Evolutionary conservation across 2,113 vertebrate species (phyloP).

Genomic region (Tiliqua scincoides): DNA sequence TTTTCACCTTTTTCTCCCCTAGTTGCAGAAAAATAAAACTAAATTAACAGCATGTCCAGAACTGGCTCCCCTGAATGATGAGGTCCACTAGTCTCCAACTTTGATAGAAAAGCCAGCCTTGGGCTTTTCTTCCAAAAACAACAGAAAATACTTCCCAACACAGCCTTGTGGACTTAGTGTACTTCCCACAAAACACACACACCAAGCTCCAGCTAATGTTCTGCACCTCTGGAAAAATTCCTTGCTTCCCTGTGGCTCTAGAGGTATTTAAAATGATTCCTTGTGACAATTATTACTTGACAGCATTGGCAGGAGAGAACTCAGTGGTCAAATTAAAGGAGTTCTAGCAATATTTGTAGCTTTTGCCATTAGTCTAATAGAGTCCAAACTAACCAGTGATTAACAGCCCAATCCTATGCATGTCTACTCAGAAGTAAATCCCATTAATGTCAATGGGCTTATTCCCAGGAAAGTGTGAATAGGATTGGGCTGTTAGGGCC

Average conservation of each 20-base stretch:
- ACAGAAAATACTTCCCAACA: constrained; percentile 56
- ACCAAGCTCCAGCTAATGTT: constrained; percentile 56
- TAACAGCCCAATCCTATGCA: neutral
- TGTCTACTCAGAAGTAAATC: no score
- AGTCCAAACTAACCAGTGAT: neutral
- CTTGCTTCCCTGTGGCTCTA: constrained; percentile 26
- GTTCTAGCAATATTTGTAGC: neutral
- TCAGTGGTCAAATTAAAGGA: neutral
- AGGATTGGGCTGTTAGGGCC: no score
- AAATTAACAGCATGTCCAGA: constrained; percentile 16
- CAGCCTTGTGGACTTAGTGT: constrained; percentile 55
- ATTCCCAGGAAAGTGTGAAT: no score
- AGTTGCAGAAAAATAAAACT: neutral
- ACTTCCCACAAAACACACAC: constrained; percentile 61
- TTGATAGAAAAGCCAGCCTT: constrained; percentile 42
- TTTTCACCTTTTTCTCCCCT: neutral
- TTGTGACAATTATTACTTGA: constrained; percentile 25
- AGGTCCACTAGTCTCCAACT: constrained; percentile 27
- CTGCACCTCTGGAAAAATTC: constrained; percentile 58
- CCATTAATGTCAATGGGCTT: no score
- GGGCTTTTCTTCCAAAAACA: constrained; percentile 58
- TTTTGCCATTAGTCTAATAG: neutral
- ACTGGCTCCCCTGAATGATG: constrained; percentile 14
- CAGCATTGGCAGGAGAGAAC: neutral
- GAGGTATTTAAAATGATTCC: constrained; percentile 22